phyloP scores from a whole-genome alignment of 2,888 invertebrate genomes.

The Eupithecia insigniata region DNA sequence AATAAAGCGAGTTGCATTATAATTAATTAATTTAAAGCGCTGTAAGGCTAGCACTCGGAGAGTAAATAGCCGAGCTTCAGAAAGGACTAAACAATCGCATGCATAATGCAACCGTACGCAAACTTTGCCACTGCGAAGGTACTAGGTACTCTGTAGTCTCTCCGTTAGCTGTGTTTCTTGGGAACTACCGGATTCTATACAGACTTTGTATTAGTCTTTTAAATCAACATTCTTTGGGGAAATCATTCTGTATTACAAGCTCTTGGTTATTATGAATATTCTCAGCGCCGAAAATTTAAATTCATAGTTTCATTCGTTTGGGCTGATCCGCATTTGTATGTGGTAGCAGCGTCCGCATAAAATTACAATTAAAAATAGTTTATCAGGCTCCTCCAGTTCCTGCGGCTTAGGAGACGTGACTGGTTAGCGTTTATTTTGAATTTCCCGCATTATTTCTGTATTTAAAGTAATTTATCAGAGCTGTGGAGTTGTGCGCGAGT shows the following conservation, averaged over 20 bases:
- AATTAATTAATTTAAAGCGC: not conserved
- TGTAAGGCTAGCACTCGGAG: not conserved
- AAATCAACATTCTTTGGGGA: constrained; percentile 1
- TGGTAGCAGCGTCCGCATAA: constrained; percentile 8
- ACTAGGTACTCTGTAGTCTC: not conserved
- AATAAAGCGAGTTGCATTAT: not conserved
- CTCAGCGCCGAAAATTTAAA: not conserved
- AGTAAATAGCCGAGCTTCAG: not conserved
- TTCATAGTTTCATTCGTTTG: not conserved
- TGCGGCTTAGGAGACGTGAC: not conserved
- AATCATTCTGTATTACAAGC: not conserved
- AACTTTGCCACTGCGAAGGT: constrained; percentile 15
- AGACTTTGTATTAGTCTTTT: not conserved
- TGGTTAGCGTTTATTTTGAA: constrained; percentile 6
- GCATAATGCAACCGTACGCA: constrained; percentile 33
- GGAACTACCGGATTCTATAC: not conserved
- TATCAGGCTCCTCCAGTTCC: constrained; percentile 14
- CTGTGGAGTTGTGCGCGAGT: constrained; percentile 1
- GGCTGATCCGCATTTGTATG: not conserved
- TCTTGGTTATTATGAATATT: not conserved
- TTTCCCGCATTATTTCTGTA: constrained; percentile 6
- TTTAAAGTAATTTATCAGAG: constrained; percentile 22
- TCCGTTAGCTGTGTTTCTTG: not conserved
- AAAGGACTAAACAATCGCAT: constrained; percentile 21
- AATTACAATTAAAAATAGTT: constrained; percentile 18